Evolutionary conservation across 1,140 invertebrate species (phyloP).

Genomic region (Idris sp.): DNA sequence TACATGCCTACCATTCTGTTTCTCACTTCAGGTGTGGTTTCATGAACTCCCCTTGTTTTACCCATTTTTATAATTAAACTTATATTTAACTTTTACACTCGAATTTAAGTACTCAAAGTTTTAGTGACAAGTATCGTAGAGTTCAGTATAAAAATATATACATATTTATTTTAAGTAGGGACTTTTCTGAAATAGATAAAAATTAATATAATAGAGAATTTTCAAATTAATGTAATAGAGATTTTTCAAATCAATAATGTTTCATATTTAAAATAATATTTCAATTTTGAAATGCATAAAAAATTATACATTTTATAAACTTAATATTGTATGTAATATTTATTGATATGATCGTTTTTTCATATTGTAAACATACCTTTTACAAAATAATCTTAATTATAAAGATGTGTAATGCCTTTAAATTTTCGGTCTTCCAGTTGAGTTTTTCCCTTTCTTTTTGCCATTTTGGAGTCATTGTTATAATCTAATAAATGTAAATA

Average conservation of each 20-base stretch:
- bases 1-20: slow-evolving; percentile 78
- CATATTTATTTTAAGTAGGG: slow-evolving; percentile 8
- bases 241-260: too few species aligned
- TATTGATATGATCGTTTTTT: too few species aligned
- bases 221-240: too few species aligned
- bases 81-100: slow-evolving; percentile 1
- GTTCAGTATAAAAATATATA: slow-evolving; percentile 30
- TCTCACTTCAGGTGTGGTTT: slow-evolving; percentile 75
- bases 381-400: slow-evolving; percentile 16
- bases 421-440: slow-evolving; percentile 32
- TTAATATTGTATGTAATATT: too few species aligned
- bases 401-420: slow-evolving; percentile 20
- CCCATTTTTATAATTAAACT: slow-evolving; percentile 67
- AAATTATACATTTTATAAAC: too few species aligned
- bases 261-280: too few species aligned
- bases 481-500: slow-evolving; percentile 1
- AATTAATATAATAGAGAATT: too few species aligned
- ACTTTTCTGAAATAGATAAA: slow-evolving; percentile 11
- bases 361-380: slow-evolving; percentile 13
- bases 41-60: slow-evolving; percentile 76
- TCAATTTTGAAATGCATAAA: too few species aligned
- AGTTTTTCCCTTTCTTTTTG: slow-evolving; percentile 17
- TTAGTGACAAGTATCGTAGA: too few species aligned
- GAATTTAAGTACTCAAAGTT: too few species aligned
- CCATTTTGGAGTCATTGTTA: slow-evolving; percentile 26